These are phyloP conservation scores for Setophaga petechia DNA, from an alignment of 2,113 vertebrate genomes.

Conservation along the genomic window DNA sequence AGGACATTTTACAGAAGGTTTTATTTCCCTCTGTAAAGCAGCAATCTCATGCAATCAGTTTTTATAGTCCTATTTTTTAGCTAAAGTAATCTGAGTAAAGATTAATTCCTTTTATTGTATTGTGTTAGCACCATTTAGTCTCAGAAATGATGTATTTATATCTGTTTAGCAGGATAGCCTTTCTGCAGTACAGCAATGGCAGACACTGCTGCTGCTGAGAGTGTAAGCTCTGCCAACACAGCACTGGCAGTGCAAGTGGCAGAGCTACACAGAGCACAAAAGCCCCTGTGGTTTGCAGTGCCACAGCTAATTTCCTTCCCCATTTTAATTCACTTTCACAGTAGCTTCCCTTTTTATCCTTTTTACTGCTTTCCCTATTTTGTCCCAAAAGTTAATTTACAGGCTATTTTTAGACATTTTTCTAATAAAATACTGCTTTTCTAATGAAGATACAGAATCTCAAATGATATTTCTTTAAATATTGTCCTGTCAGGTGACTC, in stretches of 20 bases:
- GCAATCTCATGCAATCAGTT: background rate
- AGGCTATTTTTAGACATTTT: background rate
- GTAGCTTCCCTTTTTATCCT: background rate
- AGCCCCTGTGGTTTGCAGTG: background rate
- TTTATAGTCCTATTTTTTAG: background rate
- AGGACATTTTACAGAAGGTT: background rate
- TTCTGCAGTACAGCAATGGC: background rate
- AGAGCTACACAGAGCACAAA: background rate
- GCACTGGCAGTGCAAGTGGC: background rate
- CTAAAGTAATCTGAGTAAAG: background rate
- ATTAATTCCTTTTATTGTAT: background rate
- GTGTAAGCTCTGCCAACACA: background rate
- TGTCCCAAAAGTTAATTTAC: background rate
- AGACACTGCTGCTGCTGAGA: background rate
- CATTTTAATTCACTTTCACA: background rate
- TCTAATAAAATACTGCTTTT: background rate
- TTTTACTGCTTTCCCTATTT: background rate
- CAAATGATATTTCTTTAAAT: background rate
- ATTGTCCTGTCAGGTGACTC: background rate
- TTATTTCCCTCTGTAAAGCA: background rate
- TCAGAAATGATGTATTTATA: background rate
- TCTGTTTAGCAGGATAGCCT: background rate
- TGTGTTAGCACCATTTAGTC: background rate
- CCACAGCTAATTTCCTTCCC: background rate
- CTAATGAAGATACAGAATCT: background rate